Evolutionary conservation across 37 sponge, comb jelly and placozoan species (phyloP), one percentile per base, ranked within the genome.

Genomic region (Halisarca cf. caerulea): DNA sequence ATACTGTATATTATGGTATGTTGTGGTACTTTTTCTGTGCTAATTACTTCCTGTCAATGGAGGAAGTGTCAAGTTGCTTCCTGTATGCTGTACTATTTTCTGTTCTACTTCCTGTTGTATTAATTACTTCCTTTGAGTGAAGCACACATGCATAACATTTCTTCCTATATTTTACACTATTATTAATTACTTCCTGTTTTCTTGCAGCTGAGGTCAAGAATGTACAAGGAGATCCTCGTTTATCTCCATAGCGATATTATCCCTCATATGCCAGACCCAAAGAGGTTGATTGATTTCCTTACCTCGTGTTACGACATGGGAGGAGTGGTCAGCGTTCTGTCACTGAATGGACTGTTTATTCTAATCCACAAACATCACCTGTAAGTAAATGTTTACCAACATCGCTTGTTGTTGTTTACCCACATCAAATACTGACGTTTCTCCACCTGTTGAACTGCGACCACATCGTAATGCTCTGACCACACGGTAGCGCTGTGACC

Each of bases 311-410:
- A 93, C 59, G 84, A 96, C 81, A 44, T 84, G 3, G 95, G 95
- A 28, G 99, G 99, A 27, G 92, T 92, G 54, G 53, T 90, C 80
- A 91, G 97, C 43, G 81, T 99, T 8, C 91, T 99, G 38, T 93
- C 99, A 41, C 91, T 99, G 57, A 99, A 99, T 71, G 94, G 97
- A 44, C 91, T 99, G 71, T 96, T 96, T 78, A 82, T 99, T 39
- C 79, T 99, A 38, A 93, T 99, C 58, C 89, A 96, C 59, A 44
- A 96, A 62, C 86, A 96, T 69, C 93, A 99, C 79, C 85, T 99
- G 94, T 96, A 54, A 91, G 95, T 41, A n/a, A n/a, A 8, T n/a
- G n/a, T n/a, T n/a, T n/a, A n/a, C n/a, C n/a, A n/a, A n/a, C n/a
- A n/a, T n/a, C n/a, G n/a, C n/a, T n/a, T n/a, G n/a, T n/a, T n/a